Base-by-base conservation (phyloP, 2,888 invertebrate genomes). In the Leucania comma region DNA sequence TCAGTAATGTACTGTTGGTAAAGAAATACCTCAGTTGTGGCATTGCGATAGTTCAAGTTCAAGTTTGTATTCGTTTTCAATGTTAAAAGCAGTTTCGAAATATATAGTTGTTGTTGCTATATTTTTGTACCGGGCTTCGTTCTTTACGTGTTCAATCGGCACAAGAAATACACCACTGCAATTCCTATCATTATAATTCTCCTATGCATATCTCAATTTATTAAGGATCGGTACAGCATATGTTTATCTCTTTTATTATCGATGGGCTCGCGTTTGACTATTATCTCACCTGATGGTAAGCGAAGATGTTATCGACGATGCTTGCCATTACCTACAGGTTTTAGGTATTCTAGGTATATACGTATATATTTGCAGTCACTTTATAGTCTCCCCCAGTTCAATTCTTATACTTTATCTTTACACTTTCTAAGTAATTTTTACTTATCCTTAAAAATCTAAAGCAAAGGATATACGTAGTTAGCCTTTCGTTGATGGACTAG, bases 1-100 rank as follows among this genome's bases (percentile, higher is more conserved):
- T 29, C 22, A 12, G 35, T 57, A 57, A 20, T 24, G 1, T 22
- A 24, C 42, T 42, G 42, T 22, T 22, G 14, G 3, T 24, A 12
- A 22, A 32, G 22, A 57, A 57, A 56, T n/a, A 17, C 14, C 20
- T 59, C 12, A 42, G 38, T 53, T 14, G 3, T 50, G 32, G 22
- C 26, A 26, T 29, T 42, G 42, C 17, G 17, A 42, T 42, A n/a
- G 61, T 61, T 60, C 46, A 71, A 71, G 62, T 62, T 69, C 53
- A 71, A 26, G 22, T 38, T 29, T 50, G 2, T 48, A 24, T 48
- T 29, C 6, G 12, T 24, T 46, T 54, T 26, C 12, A 46, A 42
- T 42, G 17, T 4, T 56, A 17, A 56, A 38, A 6, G 46, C 22
- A 50, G 20, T 26, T 26, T 26, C 14, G n/a, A 24, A 12, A 14